Base-by-base conservation (phyloP, 2,888 invertebrate species). In the Dendrolimus pini region DNA sequence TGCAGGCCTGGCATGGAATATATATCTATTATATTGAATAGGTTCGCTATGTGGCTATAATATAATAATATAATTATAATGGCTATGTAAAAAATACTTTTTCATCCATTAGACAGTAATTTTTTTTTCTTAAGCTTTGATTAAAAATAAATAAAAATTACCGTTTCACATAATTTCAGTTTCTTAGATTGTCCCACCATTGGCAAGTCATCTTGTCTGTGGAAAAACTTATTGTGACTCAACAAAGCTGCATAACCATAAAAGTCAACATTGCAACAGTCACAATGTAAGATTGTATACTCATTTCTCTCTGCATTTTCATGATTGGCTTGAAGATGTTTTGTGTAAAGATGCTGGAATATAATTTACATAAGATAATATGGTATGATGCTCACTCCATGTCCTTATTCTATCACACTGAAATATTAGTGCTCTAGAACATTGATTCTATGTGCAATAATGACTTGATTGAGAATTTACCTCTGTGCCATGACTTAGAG, bases 241-340 rank as follows among this genome's bases (percentile, higher is more conserved):
- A 91, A 74, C 74, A 93, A 89, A 0, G 93, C 94, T 54, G 91
- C 83, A 6, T 88, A 77, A 47, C 89, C 79, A 68, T 87, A 91
- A 75, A 94, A 94, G 58, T 89, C 77, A 9, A 92, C 92, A 65
- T 88, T 80, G 67, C 94, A 94, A 55, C 86, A 83, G 58, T 92
- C 87, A 72, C 93, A 94, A 42, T 80, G 81, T 55, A 88, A 85
- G 18, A 69, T 66, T n/a, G 65, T 78, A 1, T 71, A 65, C 53
- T 73, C 69, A 18, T n/a, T 65, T 9, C 67, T 65, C 55, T 69
- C 69, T 59, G 66, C 67, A 8, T 67, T 65, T 9, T 79, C 74
- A 65, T 94, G 93, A 7, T 78, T 86, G 55, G 79, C 71, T 62
- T 79, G 72, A 62, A 93, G 74, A 72, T 94, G 94, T 67, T 91